Evolutionary conservation across 2,888 invertebrate genomes (phyloP), one percentile per base, ranked within the genome.

Genomic region (Hydroisotoma schaefferi): DNA sequence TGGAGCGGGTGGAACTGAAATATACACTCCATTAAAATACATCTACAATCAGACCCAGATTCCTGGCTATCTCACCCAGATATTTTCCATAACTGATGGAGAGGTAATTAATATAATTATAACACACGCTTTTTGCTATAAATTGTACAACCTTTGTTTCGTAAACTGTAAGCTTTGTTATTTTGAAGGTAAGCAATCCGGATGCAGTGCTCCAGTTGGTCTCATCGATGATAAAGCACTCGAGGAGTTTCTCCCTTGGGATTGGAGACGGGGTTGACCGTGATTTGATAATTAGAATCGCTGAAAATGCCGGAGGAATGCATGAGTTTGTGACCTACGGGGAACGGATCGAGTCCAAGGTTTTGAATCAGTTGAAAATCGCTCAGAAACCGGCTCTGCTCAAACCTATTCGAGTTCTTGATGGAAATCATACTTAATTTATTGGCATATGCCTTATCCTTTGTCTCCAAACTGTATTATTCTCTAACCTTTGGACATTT

Each of bases 1-100:
- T 15, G 49, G 48, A 4, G 22, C 44, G 18, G 52, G 61, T 4
- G 47, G 52, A 1, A 64, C 64, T 2, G 37, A 57, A 1, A 27
- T 64, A 18, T 52, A 44, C 18, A 10, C 8, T 22, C 64, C 64
- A 1, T 18, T 64, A 15, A 1, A 46, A n/a, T 46, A 55, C 20
- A 28, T 64, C 6, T 64, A 64, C 47, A n/a, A 22, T 5, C 33
- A 25, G 2, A 46, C 18, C 0, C 60, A 61, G 52, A 40, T 46
- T 2, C 52, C 60, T 2, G 63, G 63, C 6, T 63, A 63, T 46
- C 56, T 63, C 8, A 63, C 63, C 12, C 63, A 63, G 37, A 64
- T 64, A 15, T 64, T 64, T 28, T 52, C 61, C 1, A 59, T 64
- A 18, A 65, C 61, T 1, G 61, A 65, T 43, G 64, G 64, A 27